Evolutionary conservation across 2,888 invertebrate species (phyloP).

Genomic region (Sycophila texana): DNA sequence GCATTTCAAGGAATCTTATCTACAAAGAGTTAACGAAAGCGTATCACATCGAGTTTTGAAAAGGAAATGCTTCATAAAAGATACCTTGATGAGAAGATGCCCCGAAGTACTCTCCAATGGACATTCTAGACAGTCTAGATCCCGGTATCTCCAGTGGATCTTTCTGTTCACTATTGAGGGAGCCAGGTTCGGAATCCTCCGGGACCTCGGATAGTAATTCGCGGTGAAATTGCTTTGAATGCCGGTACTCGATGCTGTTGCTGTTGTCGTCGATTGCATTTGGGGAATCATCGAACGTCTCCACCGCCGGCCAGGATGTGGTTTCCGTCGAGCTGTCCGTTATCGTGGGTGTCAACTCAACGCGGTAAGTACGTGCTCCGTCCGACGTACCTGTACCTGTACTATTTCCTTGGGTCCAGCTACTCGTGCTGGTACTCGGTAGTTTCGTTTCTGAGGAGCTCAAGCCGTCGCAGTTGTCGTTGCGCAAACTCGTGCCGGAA

Average conservation of each 20-base stretch:
- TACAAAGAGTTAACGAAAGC: too few species aligned
- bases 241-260: constrained; percentile 17
- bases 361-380: background rate
- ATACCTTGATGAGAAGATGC: background rate
- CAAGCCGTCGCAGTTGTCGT: background rate
- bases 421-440: too few species aligned
- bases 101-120: constrained; percentile 42
- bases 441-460: background rate
- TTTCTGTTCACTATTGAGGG: too few species aligned
- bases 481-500: background rate
- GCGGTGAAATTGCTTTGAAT: background rate
- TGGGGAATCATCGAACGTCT: background rate
- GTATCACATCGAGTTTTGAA: too few species aligned
- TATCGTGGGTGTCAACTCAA: too few species aligned
- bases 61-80: background rate
- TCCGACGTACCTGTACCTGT: background rate
- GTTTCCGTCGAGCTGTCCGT: background rate
- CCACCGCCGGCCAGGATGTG: background rate
- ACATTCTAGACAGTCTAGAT: constrained; percentile 1
- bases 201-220: background rate
- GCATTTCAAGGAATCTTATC: too few species aligned
- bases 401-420: too few species aligned
- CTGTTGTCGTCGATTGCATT: constrained; percentile 8
- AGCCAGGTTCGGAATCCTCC: background rate
- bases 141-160: too few species aligned